A percentile compares a stretch with the other conserved stretches of the same genome.
phyloP scores from a whole-genome alignment of 2,113 vertebrate genomes.

The Heptranchias perlo region DNA sequence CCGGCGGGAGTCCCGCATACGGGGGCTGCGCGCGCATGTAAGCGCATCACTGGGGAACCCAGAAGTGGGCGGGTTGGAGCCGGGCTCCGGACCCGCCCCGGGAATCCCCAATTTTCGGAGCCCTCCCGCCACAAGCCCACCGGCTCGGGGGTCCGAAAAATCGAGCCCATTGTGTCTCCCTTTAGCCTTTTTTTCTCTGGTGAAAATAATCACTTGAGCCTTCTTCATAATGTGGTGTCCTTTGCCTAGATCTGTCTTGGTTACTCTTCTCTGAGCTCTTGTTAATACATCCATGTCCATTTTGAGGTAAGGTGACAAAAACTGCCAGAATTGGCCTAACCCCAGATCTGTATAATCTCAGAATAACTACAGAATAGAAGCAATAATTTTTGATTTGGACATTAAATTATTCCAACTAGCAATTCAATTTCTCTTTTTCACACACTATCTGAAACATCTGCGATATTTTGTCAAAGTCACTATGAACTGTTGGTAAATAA shows the following conservation, averaged over 20 bases:
- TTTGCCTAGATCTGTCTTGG: neutral
- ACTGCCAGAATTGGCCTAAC: neutral
- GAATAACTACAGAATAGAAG: neutral
- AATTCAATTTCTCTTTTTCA: neutral
- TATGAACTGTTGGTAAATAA: neutral
- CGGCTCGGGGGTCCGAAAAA: too few species aligned
- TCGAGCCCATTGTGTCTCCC: too few species aligned
- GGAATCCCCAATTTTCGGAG: too few species aligned
- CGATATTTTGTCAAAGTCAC: neutral
- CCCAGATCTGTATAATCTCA: neutral
- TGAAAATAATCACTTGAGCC: neutral
- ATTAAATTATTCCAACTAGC: neutral
- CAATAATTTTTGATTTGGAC: neutral
- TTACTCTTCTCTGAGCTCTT: neutral
- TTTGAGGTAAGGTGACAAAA: too few species aligned
- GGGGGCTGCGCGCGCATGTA: too few species aligned
- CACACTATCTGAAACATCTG: neutral
- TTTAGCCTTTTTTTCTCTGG: neutral
- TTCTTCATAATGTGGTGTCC: neutral
- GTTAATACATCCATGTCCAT: neutral
- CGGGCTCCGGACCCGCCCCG: too few species aligned
- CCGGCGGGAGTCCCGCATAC: too few species aligned
- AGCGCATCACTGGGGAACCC: too few species aligned
- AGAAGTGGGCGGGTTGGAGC: too few species aligned
- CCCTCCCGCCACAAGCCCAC: too few species aligned